Conservation (phyloP, 2,888 invertebrate species). For the Listrodromus nycthemerus region DNA sequence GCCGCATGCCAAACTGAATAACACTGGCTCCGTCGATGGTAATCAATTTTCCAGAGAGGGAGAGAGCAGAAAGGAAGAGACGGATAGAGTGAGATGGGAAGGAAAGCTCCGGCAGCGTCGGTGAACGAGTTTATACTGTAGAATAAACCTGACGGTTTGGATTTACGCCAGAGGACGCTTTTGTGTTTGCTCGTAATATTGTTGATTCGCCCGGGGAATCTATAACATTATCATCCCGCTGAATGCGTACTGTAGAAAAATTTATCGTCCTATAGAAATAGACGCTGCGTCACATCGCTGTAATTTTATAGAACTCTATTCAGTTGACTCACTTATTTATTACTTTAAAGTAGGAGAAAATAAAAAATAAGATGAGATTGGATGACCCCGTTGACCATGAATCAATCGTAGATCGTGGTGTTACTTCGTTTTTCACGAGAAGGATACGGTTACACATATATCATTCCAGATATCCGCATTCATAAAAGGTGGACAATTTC, state of each 20-base stretch:
- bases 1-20: conserved; percentile 57
- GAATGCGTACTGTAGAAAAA: background rate
- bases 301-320: background rate
- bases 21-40: conserved; percentile 49
- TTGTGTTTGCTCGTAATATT: conserved; percentile 48
- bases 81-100: background rate
- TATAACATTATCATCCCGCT: conserved; percentile 6
- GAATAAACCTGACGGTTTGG: conserved; percentile 61
- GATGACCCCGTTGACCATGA: background rate
- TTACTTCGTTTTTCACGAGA: conserved; percentile 3
- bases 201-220: conserved; percentile 49
- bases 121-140: conserved; percentile 29
- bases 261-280: conserved; percentile 9
- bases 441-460: background rate
- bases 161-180: conserved; percentile 45
- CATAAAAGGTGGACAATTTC: conserved; percentile 8
- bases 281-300: background rate
- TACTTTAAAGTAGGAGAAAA: background rate
- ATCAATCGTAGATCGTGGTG: background rate
- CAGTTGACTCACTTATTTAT: background rate
- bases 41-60: conserved; percentile 58
- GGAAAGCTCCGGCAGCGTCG: conserved; percentile 14
- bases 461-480: background rate
- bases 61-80: background rate
- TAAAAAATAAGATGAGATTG: background rate